Evolutionary conservation across 2,113 vertebrate genomes (phyloP).

Genomic region (Archocentrus centrarchus): DNA sequence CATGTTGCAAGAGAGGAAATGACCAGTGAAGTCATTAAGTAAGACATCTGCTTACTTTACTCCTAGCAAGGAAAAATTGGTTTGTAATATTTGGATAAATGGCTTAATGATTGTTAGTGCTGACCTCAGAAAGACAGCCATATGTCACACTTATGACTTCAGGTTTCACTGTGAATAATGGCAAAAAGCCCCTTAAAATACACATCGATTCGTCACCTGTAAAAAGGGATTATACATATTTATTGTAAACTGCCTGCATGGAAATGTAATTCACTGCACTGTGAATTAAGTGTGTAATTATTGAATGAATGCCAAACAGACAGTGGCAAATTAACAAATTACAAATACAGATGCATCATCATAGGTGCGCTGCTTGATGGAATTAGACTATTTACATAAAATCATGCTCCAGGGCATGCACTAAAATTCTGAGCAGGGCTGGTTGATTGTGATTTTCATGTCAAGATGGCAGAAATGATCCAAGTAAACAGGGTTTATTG

Average conservation of each 20-base stretch:
- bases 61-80: conserved; percentile 19
- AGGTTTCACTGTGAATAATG: conserved; percentile 2
- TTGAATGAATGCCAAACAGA: neutral
- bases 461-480: neutral
- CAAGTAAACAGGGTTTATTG: neutral
- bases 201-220: neutral
- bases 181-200: neutral
- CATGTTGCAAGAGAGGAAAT: conserved; percentile 37
- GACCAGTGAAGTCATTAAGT: conserved; percentile 41
- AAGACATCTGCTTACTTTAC: conserved; percentile 16
- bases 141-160: conserved; percentile 1
- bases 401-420: neutral
- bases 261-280: neutral
- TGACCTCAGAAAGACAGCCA: neutral
- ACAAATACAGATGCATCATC: too few species aligned
- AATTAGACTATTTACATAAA: neutral
- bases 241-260: neutral
- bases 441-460: neutral
- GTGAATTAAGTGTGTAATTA: neutral
- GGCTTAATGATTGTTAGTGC: conserved; percentile 23
- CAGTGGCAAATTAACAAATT: neutral
- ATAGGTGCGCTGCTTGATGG: neutral
- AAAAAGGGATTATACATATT: neutral
- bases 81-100: conserved; percentile 17
- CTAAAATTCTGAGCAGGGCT: neutral